Evolutionary conservation across 2,113 vertebrate genomes (phyloP).

Genomic region (Caretta caretta): DNA sequence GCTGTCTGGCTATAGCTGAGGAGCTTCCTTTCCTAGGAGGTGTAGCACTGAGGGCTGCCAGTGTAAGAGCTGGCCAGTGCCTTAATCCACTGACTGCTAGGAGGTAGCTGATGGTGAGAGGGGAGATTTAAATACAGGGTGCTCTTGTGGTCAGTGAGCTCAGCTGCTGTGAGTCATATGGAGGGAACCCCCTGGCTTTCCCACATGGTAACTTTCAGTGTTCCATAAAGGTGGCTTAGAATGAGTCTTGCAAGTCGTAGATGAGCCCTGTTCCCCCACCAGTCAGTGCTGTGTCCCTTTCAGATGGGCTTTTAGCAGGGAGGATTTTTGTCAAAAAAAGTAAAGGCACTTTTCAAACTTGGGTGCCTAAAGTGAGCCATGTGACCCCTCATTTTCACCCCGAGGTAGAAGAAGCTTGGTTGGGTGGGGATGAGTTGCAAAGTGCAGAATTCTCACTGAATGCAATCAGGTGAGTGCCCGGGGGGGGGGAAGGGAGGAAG

Average conservation of each 20-base stretch:
- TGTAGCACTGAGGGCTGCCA: not conserved
- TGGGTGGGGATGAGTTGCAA: not conserved
- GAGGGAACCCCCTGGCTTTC: not conserved
- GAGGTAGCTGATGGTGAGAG: not conserved
- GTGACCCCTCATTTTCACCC: not conserved
- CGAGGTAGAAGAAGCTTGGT: not conserved
- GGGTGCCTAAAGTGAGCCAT: not conserved
- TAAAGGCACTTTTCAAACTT: not conserved
- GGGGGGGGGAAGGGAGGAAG: accelerated
- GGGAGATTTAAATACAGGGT: not conserved
- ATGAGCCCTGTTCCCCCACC: not conserved
- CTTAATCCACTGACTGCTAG: not conserved
- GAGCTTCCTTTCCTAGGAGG: not conserved
- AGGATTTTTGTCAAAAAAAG: not conserved
- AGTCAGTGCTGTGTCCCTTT: not conserved
- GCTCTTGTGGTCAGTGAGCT: not conserved
- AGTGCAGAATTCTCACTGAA: not conserved
- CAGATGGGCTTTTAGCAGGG: not conserved
- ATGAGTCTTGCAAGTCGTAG: not conserved
- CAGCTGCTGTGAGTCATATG: not conserved
- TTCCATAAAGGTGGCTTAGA: not conserved
- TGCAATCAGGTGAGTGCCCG: not conserved
- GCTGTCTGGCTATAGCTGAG: not conserved
- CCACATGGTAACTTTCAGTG: not conserved
- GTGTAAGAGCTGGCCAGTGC: not conserved